phyloP scores from a whole-genome alignment of 2,113 vertebrate species.

The Hipposideros armiger region DNA sequence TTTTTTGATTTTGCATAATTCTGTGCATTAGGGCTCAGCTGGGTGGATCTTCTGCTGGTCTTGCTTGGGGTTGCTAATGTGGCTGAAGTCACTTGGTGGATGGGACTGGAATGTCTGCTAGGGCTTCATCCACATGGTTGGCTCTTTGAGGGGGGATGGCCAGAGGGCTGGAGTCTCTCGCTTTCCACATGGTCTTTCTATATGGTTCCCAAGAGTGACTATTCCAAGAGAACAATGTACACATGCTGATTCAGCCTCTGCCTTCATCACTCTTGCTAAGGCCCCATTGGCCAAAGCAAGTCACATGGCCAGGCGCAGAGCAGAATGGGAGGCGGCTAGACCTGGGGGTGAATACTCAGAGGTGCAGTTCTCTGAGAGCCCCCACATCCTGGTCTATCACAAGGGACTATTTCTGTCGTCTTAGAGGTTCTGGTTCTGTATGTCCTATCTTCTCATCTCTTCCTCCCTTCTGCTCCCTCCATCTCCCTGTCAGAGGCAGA shows the following conservation, averaged over 20 bases:
- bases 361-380: not conserved
- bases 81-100: not conserved
- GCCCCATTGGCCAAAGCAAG: not conserved
- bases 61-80: not conserved
- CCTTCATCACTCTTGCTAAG: not conserved
- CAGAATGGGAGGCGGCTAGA: not conserved
- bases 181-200: not conserved
- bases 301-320: not conserved
- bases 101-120: not conserved
- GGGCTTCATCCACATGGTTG: not conserved
- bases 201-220: not conserved
- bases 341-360: not conserved
- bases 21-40: constrained; percentile 11
- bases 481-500: not conserved
- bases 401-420: not conserved
- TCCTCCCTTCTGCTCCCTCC: not conserved
- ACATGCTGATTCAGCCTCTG: not conserved
- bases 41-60: constrained; percentile 22
- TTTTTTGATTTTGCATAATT: constrained; percentile 5
- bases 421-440: not conserved
- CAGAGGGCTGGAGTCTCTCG: not conserved
- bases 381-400: not conserved
- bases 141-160: not conserved
- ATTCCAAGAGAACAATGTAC: not conserved
- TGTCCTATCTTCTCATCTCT: not conserved